Evolutionary conservation across 2,113 vertebrate genomes (phyloP).

Genomic region (Aix galericulata): DNA sequence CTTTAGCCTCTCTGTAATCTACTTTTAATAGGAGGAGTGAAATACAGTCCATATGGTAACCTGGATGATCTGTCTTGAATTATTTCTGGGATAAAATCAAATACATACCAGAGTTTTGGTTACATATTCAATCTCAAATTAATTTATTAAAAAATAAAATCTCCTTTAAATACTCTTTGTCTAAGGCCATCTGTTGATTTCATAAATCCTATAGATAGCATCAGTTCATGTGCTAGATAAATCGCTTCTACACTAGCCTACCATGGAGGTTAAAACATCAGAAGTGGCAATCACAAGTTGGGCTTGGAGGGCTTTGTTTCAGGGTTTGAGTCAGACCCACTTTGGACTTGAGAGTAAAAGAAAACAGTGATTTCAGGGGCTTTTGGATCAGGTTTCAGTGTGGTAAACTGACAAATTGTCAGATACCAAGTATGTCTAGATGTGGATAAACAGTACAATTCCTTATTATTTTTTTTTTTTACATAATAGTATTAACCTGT

Average conservation of each 20-base stretch:
- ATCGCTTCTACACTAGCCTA: not conserved
- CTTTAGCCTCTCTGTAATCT: conserved; percentile 62
- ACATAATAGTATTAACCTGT: not conserved
- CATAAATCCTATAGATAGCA: not conserved
- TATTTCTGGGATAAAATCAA: conserved; percentile 57
- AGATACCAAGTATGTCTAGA: not conserved
- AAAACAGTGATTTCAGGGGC: not conserved
- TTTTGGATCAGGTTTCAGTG: not conserved
- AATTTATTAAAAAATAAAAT: conserved; percentile 69
- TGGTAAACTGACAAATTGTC: not conserved
- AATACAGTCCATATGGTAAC: conserved; percentile 63
- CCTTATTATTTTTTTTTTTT: not conserved
- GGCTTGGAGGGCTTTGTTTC: not conserved
- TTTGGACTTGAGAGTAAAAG: not conserved
- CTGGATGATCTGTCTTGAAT: conserved; percentile 51
- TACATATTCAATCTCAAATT: conserved; percentile 40
- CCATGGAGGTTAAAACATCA: not conserved
- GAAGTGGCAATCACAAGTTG: not conserved
- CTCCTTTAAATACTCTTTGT: conserved; percentile 67
- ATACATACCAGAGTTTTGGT: conserved; percentile 58
- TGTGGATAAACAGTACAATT: not conserved
- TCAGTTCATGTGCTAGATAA: not conserved
- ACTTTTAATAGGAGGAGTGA: conserved; percentile 61
- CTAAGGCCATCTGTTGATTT: conserved; percentile 61
- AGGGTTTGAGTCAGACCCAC: no score